Base-by-base conservation (phyloP, 2,888 invertebrate genomes). In the Mesorhabditis spiculigera region DNA sequence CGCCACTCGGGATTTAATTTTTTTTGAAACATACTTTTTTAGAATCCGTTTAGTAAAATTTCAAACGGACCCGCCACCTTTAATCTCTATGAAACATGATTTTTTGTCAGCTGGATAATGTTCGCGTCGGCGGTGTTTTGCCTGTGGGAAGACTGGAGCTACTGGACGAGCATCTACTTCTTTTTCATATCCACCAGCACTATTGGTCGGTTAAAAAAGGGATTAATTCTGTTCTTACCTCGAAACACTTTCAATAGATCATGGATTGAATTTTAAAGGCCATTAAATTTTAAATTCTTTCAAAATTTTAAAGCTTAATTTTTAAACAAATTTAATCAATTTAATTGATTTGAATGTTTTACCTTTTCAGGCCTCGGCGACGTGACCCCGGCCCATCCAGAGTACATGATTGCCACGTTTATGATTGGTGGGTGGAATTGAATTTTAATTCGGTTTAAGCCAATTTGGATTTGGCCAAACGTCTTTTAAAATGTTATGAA, bases 81-180 rank as follows among this genome's bases (percentile, higher is more conserved):
- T 28, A 28, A 28, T 3, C 28, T 28, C 28, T 28, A 28, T 28
- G 28, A 28, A 28, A 28, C 28, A 3, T 50, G 0, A 50, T 10
- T 50, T 13, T 50, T n/a, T n/a, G 1, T 93, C 79, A 91, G 92
- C 84, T 92, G 92, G 86, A 91, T 93, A 70, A 90, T 93, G 85
- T 92, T 93, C 69, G 95, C 96, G 13, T 94, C 95, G 3, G 89
- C 92, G 85, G 89, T 96, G 66, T 97, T 97, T 87, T 83, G 84
- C 68, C 63, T 82, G 5, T 83, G 82, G 75, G 85, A 85, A 66
- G 81, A 84, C 65, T 86, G 86, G 85, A 67, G 73, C 66, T 84
- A 80, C 72, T 85, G 80, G 71, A 86, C 82, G 4, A 79, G 82
- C 6, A 74, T 85, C 68, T 85, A 85, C 69, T 86, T 86, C 71